These are phyloP conservation scores for Girardinus metallicus DNA, from an alignment of 2,797 vertebrate genomes.

Conservation along the genomic window DNA sequence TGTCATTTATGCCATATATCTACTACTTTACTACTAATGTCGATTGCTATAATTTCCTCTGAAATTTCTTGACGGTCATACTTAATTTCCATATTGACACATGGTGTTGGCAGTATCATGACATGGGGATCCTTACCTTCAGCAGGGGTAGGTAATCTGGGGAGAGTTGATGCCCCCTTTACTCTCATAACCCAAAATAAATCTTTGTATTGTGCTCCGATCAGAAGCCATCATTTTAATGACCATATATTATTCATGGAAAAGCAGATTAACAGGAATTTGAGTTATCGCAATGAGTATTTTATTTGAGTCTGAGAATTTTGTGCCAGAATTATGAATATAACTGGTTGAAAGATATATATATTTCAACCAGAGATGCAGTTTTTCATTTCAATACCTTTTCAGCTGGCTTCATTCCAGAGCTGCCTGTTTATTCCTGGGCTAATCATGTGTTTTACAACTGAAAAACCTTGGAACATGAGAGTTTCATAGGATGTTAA, in stretches of 20 bases:
- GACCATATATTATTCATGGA: background rate
- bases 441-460: background rate
- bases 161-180: background rate
- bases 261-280: background rate
- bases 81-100: background rate
- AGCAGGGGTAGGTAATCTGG: background rate
- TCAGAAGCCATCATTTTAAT: background rate
- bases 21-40: background rate
- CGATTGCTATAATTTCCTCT: background rate
- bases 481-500: background rate
- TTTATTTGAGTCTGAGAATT: background rate
- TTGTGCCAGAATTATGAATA: no score
- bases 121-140: background rate
- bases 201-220: background rate
- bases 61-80: background rate
- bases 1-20: background rate
- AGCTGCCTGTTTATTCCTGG: background rate
- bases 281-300: background rate
- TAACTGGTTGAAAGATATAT: no score
- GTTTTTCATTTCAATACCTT: background rate
- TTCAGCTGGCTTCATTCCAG: conserved; percentile 2
- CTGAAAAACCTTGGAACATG: background rate
- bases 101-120: background rate
- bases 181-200: background rate
- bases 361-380: no score